Evolutionary conservation across 1,140 invertebrate species (phyloP).

Genomic region (Drosophila tsacasi): DNA sequence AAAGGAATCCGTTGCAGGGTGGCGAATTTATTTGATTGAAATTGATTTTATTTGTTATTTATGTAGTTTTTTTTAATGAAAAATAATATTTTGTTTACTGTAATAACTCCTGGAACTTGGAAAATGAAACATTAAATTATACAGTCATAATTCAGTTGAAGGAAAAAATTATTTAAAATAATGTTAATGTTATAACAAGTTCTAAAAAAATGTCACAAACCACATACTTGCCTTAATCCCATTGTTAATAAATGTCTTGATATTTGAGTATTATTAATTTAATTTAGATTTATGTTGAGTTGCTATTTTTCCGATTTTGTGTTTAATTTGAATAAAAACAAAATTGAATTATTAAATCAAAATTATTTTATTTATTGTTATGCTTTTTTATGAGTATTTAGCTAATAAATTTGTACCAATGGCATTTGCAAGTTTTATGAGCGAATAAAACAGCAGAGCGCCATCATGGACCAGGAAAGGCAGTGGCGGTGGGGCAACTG

Average conservation of each 20-base stretch:
- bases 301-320: background rate
- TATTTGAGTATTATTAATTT: background rate
- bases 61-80: background rate
- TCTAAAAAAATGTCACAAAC: background rate
- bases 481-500: background rate
- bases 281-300: background rate
- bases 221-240: background rate
- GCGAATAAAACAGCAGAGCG: slow-evolving; percentile 49
- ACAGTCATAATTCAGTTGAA: background rate
- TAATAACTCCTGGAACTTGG: background rate
- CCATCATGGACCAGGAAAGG: slow-evolving; percentile 12
- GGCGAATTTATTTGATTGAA: background rate
- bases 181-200: background rate
- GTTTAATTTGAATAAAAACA: background rate
- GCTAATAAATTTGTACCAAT: slow-evolving; percentile 58
- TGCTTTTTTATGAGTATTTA: background rate
- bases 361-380: background rate
- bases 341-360: background rate
- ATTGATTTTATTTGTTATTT: background rate
- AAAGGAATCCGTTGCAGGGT: background rate
- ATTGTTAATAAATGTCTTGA: background rate
- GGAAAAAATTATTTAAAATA: background rate
- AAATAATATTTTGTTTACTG: too few relatives aligned
- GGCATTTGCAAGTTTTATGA: slow-evolving; percentile 71
- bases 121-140: background rate